Evolutionary conservation across 2,113 vertebrate species (phyloP), one percentile per base, ranked within the genome.

Genomic region (Gambusia affinis): DNA sequence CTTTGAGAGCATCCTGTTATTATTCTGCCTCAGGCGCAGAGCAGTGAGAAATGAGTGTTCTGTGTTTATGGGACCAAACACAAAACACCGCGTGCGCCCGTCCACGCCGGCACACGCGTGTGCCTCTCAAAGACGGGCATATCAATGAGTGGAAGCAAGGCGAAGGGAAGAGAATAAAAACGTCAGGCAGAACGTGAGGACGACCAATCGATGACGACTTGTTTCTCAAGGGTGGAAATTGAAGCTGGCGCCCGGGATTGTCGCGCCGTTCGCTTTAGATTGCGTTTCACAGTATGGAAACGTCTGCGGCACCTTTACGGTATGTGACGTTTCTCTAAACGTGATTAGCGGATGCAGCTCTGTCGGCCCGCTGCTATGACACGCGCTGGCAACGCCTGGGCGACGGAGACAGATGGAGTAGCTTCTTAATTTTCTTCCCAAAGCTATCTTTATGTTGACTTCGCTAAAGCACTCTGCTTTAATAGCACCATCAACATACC

Each of bases 1-100:
- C 85, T 87, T 73, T 82, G 88, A 90, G 90, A 89, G 74, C 60
- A 81, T 86, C 67, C 74, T 86, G 69, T 87, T 91, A 79, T 87
- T 90, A 88, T 92, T 87, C 75, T 67, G 84, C 91, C 88, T 89
- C 66, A 30, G 88, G 89, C 83, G 44, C 74, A 8, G 61, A 85
- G 80, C 75, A 64, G 75, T 81, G 73, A 81, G 77, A 86, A 87
- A 89, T 80, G 79, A 83, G 75, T 65, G 75, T 86, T 89, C 83
- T 73, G 85, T 85, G 87, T 90, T 86, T 84, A 88, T 79, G 75
- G 76, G 85, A 84, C 73, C 79, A 66, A 87, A 88, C 87, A 87
- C 77, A 76, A 85, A 85, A 78, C 79, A 81, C 79, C 70, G 75
- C 79, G 82, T 82, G 70, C 72, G 67, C 71, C 61, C 57, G 14